Evolutionary conservation across 2,888 invertebrate species (phyloP), one percentile per base, ranked within the genome.

Genomic region (Dasysyrphus tricinctus): DNA sequence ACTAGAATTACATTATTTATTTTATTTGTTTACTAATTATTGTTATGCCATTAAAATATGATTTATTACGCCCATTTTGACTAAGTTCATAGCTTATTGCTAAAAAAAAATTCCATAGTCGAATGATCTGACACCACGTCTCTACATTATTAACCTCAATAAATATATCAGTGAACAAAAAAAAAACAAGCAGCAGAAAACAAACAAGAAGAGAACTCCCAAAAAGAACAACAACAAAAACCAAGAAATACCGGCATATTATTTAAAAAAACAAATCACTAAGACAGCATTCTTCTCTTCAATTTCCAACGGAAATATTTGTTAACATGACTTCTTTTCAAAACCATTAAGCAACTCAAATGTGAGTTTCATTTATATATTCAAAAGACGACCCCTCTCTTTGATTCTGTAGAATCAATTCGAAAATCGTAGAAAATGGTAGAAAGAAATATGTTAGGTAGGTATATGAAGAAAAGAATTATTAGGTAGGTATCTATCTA

Each of bases 361-460:
- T 19, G 3, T 29, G 24, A 14, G 29, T n/a, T 54, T 51, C 24
- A 67, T 51, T 51, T 24, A 39, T 69, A 77, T 59, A 59, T 44
- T 44, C 8, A 47, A 39, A 72, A 11, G 19, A 3, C 19, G 69
- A 69, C 69, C 59, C 67, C 70, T 44, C 57, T 67, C 16, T 67
- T 5, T 19, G 24, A 73, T 54, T 39, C 51, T 65, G 39, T 57
- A 32, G 63, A 78, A 69, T 67, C 32, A 14, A 69, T 51, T 67
- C 59, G 51, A 77, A 80, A 47, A 47, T 5, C n/a, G 9, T 70
- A 69, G 74, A 77, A 80, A 47, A 47, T 5, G 12, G 9, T 70
- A 69, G 74, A 69, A 44, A 74, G 16, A 37, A 16, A 67, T 63
- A 47, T 32, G 5, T n/a, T n/a, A n/a, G 3, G 24, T 2, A 19